These are phyloP conservation scores for Orussus abietinus DNA, from an alignment of 1,140 invertebrate genomes.

Conservation along the genomic window DNA sequence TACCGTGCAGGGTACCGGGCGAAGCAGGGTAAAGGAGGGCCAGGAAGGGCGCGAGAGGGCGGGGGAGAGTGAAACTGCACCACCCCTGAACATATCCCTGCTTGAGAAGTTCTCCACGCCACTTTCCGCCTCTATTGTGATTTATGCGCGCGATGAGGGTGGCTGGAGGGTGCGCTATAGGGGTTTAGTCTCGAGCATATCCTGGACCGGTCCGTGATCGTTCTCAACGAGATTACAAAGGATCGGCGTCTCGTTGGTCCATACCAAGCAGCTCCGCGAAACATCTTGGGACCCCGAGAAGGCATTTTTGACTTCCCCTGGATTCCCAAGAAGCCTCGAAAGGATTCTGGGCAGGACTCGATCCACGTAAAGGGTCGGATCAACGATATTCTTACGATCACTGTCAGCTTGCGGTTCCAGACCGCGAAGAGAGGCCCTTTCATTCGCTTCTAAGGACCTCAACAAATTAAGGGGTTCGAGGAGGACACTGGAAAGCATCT, in stretches of 20 bases:
- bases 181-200: slow-evolving; percentile 26
- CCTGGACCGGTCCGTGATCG: slow-evolving; percentile 18
- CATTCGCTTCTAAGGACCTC: no score
- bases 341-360: no score
- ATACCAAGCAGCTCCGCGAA: slow-evolving; percentile 38
- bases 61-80: slow-evolving; percentile 27
- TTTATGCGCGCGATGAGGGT: slow-evolving; percentile 50
- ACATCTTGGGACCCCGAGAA: slow-evolving; percentile 36
- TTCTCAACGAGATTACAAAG: slow-evolving; percentile 41
- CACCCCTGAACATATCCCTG: slow-evolving; percentile 40
- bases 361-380: no score
- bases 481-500: no score
- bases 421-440: no score
- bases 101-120: slow-evolving; percentile 48
- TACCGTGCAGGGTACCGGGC: no score
- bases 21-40: slow-evolving; percentile 2
- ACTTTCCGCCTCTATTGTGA: slow-evolving; percentile 53
- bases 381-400: no score
- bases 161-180: slow-evolving; percentile 27
- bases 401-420: no score
- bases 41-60: slow-evolving; percentile 4
- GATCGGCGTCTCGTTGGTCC: slow-evolving; percentile 26
- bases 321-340: no score
- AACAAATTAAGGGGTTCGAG: no score
- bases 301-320: no score